Percentiles rank a stretch among this genome's conserved stretches.
Conservation (phyloP, 2,888 invertebrate genomes). For the Pedicia rivosa region DNA sequence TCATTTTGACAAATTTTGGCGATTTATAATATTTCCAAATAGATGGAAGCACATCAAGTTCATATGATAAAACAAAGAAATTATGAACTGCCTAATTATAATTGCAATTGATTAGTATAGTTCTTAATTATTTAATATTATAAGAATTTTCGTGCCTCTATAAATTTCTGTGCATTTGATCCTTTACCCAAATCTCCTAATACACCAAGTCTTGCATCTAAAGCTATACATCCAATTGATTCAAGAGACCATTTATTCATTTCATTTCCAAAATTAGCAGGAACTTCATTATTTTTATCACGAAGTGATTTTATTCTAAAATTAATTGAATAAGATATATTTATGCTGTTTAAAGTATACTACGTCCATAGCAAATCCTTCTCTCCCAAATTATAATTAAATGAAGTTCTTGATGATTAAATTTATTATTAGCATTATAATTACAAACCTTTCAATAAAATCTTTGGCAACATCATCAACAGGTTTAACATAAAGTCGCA, state of each 20-base stretch:
- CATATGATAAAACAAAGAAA: constrained; percentile 9
- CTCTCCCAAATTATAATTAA: too few species aligned
- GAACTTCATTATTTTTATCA: constrained; percentile 25
- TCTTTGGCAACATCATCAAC: constrained; percentile 34
- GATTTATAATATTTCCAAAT: constrained; percentile 22
- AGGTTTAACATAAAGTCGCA: constrained; percentile 34
- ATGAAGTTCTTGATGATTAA: too few species aligned
- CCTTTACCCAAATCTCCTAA: constrained; percentile 12
- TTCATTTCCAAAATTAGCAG: constrained; percentile 32
- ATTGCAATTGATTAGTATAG: background rate
- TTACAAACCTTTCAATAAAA: constrained; percentile 25
- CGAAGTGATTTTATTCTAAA: constrained; percentile 25
- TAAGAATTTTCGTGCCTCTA: too few species aligned
- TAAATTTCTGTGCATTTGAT: too few species aligned
- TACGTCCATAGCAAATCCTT: too few species aligned
- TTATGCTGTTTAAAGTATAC: too few species aligned
- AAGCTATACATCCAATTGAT: constrained; percentile 29
- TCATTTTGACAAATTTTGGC: constrained; percentile 18
- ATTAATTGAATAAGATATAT: too few species aligned
- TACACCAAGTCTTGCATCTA: constrained; percentile 25
- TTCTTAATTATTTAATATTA: too few species aligned
- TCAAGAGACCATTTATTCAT: constrained; percentile 42
- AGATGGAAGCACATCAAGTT: constrained; percentile 23
- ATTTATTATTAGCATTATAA: too few species aligned
- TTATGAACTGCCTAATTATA: constrained; percentile 4